Base-by-base conservation (phyloP, 2,888 invertebrate species). In the Pocota personata region DNA sequence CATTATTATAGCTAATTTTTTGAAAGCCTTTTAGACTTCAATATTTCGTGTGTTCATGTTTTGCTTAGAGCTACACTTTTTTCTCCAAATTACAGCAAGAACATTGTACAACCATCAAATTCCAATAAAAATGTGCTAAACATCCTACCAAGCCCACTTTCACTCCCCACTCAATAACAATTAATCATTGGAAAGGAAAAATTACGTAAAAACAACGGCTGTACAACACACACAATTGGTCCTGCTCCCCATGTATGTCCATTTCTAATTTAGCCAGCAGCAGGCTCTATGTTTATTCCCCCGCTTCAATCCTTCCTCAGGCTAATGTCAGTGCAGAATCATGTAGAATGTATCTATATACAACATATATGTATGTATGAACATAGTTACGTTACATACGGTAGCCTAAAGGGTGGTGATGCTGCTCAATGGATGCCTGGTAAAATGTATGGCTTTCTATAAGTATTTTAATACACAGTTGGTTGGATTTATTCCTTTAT, bases 401-500 rank as follows among this genome's bases (percentile, higher is more conserved):
- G 48, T 52, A 50, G 12, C 43, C 66, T 12, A 40, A 43, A n/a
- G 83, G 75, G 84, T 75, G 79, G 79, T 52, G 62, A 58, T 72
- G 43, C 46, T 69, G 80, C 58, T 64, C 64, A 75, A 66, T 71
- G 66, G 48, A 80, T 52, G 80, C 84, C 84, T 76, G 58, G 58
- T 48, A 86, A 78, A 82, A 86, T 82, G 82, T 76, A 86, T 86
- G 72, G 82, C 82, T 86, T 86, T 82, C 82, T 86, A 82, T 86
- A 86, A 82, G 82, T 86, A 82, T 86, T 86, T 86, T 86, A 86
- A 86, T 86, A 86, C 86, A 86, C 86, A 86, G 86, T 86, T 62
- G 82, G 86, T 77, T 82, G 86, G 76, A 86, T 86, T 86, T 86
- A 86, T 86, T 86, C 86, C 86, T 86, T 86, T 86, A 86, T 86